These are phyloP conservation scores for Neosilurus mollespiculum DNA, from an alignment of 2,797 vertebrate genomes.

Conservation along the genomic window DNA sequence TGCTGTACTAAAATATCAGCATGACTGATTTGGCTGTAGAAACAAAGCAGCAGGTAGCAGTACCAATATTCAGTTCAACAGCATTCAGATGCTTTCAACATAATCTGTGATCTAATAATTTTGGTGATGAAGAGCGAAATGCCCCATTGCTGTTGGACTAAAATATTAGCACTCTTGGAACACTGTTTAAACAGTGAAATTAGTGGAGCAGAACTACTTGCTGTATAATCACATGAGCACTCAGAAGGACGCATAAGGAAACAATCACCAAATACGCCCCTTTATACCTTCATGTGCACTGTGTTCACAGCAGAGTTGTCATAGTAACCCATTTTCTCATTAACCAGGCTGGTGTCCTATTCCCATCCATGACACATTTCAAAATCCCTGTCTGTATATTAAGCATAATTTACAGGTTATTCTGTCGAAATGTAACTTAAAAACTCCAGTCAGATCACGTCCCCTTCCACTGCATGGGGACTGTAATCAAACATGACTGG, in stretches of 20 bases:
- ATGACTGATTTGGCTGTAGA: background rate
- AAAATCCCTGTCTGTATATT: background rate
- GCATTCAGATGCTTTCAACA: background rate
- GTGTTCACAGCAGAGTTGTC: background rate
- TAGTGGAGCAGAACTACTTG: background rate
- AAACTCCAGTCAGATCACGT: background rate
- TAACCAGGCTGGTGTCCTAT: background rate
- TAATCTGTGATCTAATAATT: no score
- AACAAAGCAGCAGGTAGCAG: background rate
- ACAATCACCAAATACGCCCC: background rate
- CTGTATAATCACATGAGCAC: background rate
- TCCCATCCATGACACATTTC: background rate
- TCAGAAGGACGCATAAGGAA: background rate
- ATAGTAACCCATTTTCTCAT: background rate
- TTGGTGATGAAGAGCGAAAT: background rate
- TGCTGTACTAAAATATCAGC: background rate
- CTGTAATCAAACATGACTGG: background rate
- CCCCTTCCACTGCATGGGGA: no score
- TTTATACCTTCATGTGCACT: background rate
- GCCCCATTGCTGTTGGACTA: background rate
- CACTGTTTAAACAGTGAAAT: background rate
- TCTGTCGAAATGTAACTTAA: background rate
- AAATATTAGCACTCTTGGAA: background rate
- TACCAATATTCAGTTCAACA: background rate
- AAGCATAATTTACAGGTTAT: background rate